Percentiles rank a stretch among this genome's conserved stretches.
phyloP scores from a whole-genome alignment of 2,797 vertebrate genomes.

The Benthosema pterotum region DNA sequence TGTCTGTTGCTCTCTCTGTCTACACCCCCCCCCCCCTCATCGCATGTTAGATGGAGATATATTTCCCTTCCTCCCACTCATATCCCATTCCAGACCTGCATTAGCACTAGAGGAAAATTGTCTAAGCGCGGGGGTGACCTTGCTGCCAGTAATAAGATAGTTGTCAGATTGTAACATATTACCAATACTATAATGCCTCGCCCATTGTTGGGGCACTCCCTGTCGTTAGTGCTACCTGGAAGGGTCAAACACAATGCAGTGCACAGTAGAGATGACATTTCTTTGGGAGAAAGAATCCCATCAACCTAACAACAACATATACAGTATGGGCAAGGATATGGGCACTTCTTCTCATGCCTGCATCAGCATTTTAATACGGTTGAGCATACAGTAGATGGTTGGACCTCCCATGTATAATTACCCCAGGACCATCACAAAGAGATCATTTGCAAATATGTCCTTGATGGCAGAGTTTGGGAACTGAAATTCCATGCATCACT shows the following conservation, averaged over 20 bases:
- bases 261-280: constrained; percentile 13
- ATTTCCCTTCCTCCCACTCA: constrained; percentile 38
- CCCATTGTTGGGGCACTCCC: neutral
- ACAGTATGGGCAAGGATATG: neutral
- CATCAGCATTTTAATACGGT: neutral
- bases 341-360: too few species aligned
- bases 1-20: constrained; percentile 23
- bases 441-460: constrained; percentile 33
- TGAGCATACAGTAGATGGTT: too few species aligned
- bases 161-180: constrained; percentile 31
- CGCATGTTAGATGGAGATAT: constrained; percentile 25
- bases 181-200: constrained; percentile 9
- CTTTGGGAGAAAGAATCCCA: neutral
- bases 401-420: too few species aligned
- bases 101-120: constrained; percentile 41
- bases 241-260: constrained; percentile 16
- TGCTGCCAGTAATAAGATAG: constrained; percentile 44
- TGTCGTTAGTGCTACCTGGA: constrained; percentile 25
- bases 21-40: constrained; percentile 22
- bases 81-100: constrained; percentile 36
- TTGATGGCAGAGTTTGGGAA: constrained; percentile 45
- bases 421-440: neutral
- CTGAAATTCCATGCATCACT: neutral
- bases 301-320: constrained; percentile 21
- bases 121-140: constrained; percentile 54